Evolutionary conservation across 2,113 vertebrate species (phyloP), one percentile per base, ranked within the genome.

Genomic region (Mastomys coucha): DNA sequence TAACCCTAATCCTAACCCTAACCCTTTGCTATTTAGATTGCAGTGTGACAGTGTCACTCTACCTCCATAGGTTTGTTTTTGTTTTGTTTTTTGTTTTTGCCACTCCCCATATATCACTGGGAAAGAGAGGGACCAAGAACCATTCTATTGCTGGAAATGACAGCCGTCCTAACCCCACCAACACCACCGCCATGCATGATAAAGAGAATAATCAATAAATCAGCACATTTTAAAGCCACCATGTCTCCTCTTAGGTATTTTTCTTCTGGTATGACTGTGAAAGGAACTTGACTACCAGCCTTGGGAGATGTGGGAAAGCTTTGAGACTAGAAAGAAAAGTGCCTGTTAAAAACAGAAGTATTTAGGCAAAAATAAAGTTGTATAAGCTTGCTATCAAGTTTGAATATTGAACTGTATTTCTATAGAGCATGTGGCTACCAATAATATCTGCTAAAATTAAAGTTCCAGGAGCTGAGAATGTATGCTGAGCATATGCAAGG

Each of bases 301-400:
- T 51, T 39, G 82, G 13, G 11, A 53, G 69, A 80, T 73, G 22
- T 31, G 33, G 69, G 4, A 86, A 26, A 82, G 28, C 73, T 77
- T 56, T 82, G 36, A 84, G 42, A 89, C 11, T n/a, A 93, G 28
- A 93, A 94, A 85, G 42, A 58, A 88, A 91, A 91, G 16, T 80
- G 5, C 56, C n/a, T 93, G 70, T 88, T n/a, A 14, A 92, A 78
- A 95, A 88, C 20, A 84, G 78, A 96, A 85, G 45, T 70, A 56
- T 49, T 80, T 75, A 87, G 88, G 84, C 39, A 69, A 91, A 96
- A 91, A 89, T 51, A 58, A 20, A 49, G 26, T 31, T 70, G 13
- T 82, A 72, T 56, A 89, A 87, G 9, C 63, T 88, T 73, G 22
- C 53, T 80, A 70, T 53, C 75, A 17, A 5, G 42, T 65, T 93